Base-by-base conservation (phyloP, 2,113 vertebrate genomes). In the Pelmatolapia mariae region DNA sequence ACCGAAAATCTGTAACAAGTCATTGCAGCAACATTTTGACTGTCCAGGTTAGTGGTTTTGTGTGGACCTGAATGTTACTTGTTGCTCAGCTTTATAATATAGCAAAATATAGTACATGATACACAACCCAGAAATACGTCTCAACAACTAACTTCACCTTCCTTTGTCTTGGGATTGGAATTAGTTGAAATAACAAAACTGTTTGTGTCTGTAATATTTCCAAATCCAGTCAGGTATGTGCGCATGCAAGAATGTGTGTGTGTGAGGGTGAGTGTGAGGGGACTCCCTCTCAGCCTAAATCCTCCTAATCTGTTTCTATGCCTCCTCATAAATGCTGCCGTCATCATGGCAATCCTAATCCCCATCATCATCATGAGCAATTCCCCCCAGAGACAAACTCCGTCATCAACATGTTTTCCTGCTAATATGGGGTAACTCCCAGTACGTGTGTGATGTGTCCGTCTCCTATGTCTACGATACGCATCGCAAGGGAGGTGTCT, bases 311-410 rank as follows among this genome's bases (percentile, higher is more conserved):
- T 85, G 40, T 89, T 89, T 89, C 63, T 84, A 68, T 56, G 85
- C 84, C 59, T 91, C 50, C 88, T 86, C 81, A 88, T 91, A 87
- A 83, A 73, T 24, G 26, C 81, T 47, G 86, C 61, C 92, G 89
- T 95, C 95, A 95, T 91, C 81, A 40, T 24, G 76, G 82, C 86
- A 90, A 94, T 95, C 92, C 86, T 92, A 92, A 93, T 93, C 88
- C 40, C 83, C 76, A 79, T 86, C 76, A 71, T 85, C 87, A 84
- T 93, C 91, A 91, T 53, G 2, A 87, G 86, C 86, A 82, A 82
- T 88, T 86, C 89, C 86, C 89, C 80, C 61, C 47, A 16, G 81
- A 86, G 66, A 89, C 43, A 22, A 88, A 80, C 80, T n/a, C 11
- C 7, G 45, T 87, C 94, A 82, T 82, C 36, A 29, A 80, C 52